Evolutionary conservation across 2,113 vertebrate genomes (phyloP).

Genomic region (Macrotis lagotis): DNA sequence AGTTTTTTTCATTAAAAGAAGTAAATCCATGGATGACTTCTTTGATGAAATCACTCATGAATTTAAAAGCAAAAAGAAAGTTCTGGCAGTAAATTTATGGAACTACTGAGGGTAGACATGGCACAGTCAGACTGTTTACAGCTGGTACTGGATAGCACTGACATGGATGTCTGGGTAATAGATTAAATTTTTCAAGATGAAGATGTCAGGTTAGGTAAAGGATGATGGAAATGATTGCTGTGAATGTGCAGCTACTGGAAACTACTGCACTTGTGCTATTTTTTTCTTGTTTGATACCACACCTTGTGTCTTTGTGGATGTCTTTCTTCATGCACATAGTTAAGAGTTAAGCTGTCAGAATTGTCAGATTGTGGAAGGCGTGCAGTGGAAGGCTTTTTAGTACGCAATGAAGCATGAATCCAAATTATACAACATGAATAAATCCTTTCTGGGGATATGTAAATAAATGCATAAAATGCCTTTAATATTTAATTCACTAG

Average conservation of each 20-base stretch:
- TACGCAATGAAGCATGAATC: constrained; percentile 61
- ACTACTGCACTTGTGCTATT: not conserved
- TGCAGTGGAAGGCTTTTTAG: constrained; percentile 54
- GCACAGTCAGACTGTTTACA: not conserved
- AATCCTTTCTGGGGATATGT: constrained; percentile 52
- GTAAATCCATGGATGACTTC: not conserved
- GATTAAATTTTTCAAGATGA: constrained; percentile 2
- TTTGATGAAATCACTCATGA: not conserved
- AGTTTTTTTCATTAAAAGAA: not conserved
- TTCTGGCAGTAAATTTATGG: not conserved
- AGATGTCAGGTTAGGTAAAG: not conserved
- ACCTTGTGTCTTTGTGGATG: constrained; percentile 59
- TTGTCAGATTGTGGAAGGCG: constrained; percentile 66
- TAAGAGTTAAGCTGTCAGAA: constrained; percentile 69
- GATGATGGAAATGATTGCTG: constrained; percentile 17
- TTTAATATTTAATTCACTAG: constrained; percentile 53
- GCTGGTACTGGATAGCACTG: not conserved
- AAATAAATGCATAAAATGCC: constrained; percentile 64
- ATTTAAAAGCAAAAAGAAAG: not conserved
- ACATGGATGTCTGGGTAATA: not conserved
- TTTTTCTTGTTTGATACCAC: constrained; percentile 31
- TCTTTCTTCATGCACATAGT: constrained; percentile 21
- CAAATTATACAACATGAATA: constrained; percentile 38
- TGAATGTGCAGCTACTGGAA: constrained; percentile 43
- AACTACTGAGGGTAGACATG: not conserved